Percentiles rank a stretch among this genome's conserved stretches.
Conservation (phyloP, 2,113 vertebrate genomes). For the Uropsilus gracilis region DNA sequence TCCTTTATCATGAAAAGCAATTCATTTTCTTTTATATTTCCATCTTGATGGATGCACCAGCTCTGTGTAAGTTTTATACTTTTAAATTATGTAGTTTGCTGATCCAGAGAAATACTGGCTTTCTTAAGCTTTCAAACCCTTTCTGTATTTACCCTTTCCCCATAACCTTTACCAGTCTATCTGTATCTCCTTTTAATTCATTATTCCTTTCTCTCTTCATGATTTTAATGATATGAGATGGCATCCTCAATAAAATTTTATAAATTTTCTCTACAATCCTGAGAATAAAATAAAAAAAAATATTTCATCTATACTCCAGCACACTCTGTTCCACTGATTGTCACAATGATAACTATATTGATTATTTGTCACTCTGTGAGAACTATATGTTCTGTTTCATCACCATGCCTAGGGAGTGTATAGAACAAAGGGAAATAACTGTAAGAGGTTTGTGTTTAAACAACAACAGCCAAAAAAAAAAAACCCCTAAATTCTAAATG, state of each 20-base stretch:
- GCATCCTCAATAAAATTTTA: not conserved
- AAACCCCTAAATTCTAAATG: conserved; percentile 7
- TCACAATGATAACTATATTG: not conserved
- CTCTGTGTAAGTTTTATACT: not conserved
- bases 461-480: conserved; percentile 40
- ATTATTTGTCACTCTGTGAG: not conserved
- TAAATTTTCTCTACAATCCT: conserved; percentile 43
- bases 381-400: not conserved
- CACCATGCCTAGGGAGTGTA: not conserved
- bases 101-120: not conserved
- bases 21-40: not conserved
- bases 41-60: not conserved
- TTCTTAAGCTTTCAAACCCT: conserved; percentile 11
- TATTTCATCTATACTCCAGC: not conserved
- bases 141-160: not conserved
- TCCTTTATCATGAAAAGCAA: not conserved
- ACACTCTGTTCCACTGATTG: conserved; percentile 23
- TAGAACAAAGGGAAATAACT: not conserved
- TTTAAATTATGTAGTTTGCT: not conserved
- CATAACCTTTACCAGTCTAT: not conserved
- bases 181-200: not conserved
- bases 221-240: conserved; percentile 43
- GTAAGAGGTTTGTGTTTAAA: not conserved
- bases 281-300: conserved; percentile 12
- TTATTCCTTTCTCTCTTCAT: not conserved